Evolutionary conservation across 2,888 invertebrate species (phyloP).

Genomic region (Limenitis camilla): DNA sequence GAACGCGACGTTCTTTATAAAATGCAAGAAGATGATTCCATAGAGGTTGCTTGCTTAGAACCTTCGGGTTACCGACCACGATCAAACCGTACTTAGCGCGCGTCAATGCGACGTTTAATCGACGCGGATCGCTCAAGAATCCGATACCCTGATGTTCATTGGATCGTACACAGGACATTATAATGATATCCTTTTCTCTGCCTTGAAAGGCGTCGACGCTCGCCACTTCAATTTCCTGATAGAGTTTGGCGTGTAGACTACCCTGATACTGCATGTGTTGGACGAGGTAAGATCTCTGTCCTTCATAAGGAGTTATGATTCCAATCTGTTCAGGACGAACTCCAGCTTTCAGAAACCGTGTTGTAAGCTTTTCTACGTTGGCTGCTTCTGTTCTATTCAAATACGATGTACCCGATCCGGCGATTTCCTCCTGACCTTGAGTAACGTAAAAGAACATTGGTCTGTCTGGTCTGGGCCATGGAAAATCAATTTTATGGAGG

Average conservation of each 20-base stretch:
- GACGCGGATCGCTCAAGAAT: constrained; percentile 97
- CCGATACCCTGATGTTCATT: constrained; percentile 99
- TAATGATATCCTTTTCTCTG: constrained; percentile 98
- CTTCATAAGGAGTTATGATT: constrained; percentile 99
- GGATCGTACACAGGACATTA: constrained; percentile 98
- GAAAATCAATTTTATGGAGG: constrained; percentile 93
- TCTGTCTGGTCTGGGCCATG: constrained; percentile 96
- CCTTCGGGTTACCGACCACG: constrained; percentile 99
- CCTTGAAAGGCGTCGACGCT: constrained; percentile 99
- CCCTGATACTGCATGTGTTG: constrained; percentile 99
- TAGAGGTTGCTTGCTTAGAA: constrained; percentile 96
- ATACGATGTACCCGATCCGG: constrained; percentile 98
- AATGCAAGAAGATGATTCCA: constrained; percentile 99
- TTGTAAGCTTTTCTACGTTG: constrained; percentile 98
- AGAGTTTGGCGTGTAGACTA: constrained; percentile 95
- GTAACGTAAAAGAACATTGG: constrained; percentile 99
- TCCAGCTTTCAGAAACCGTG: constrained; percentile 93
- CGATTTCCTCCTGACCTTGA: constrained; percentile 98
- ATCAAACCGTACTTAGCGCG: constrained; percentile 98
- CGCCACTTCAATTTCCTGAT: constrained; percentile 99
- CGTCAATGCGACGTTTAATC: constrained; percentile 97
- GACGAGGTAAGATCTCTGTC: constrained; percentile 96
- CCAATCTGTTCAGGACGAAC: constrained; percentile 99
- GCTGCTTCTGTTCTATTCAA: constrained; percentile 98
- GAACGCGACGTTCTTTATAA: constrained; percentile 96